These are phyloP conservation scores for Procavia capensis DNA, from an alignment of 2,113 vertebrate genomes.

Conservation along the genomic window DNA sequence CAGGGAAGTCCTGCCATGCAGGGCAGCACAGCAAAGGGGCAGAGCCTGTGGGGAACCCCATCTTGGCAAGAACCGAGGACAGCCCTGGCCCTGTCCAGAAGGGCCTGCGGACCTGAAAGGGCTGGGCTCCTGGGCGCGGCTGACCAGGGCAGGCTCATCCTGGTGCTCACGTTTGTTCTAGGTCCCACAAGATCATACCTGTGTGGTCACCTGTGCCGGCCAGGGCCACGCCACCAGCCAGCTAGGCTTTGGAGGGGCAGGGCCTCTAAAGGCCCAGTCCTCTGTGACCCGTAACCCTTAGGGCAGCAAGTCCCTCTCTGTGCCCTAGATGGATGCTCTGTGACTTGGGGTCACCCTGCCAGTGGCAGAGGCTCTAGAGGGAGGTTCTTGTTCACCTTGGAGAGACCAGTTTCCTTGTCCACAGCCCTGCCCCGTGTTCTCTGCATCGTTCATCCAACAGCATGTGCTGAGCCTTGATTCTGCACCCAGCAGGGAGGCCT, in stretches of 20 bases:
- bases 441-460: not conserved
- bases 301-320: not conserved
- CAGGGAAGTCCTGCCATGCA: not conserved
- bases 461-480: rapidly evolving
- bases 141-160: not conserved
- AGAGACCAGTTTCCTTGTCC: rapidly evolving
- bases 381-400: no score
- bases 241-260: not conserved
- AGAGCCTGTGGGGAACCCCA: rapidly evolving
- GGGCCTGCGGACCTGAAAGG: not conserved
- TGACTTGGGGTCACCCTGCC: not conserved
- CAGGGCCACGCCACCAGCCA: rapidly evolving
- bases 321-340: rapidly evolving
- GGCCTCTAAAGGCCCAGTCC: not conserved
- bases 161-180: not conserved
- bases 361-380: rapidly evolving
- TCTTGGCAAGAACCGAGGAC: not conserved
- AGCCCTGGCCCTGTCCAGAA: not conserved
- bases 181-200: not conserved
- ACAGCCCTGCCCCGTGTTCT: no score
- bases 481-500: not conserved
- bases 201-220: rapidly evolving
- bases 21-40: not conserved
- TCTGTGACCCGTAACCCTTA: not conserved
- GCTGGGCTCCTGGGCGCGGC: not conserved